Base-by-base conservation (phyloP, 2,113 vertebrate genomes). In the Saccopteryx bilineata region DNA sequence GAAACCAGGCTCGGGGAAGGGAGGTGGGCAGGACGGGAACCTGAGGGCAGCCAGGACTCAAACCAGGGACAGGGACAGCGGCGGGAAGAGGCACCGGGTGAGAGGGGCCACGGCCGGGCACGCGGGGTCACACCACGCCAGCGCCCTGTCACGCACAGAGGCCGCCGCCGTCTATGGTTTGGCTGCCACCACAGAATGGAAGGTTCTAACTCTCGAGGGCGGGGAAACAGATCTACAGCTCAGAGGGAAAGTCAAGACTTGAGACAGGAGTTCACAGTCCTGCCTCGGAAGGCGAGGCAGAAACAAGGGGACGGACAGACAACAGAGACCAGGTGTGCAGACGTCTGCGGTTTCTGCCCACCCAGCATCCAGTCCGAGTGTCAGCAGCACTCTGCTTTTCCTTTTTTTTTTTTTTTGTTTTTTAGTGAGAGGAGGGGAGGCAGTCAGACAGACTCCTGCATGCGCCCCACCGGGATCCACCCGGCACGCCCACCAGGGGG, bases 281-380 rank as follows among this genome's bases (percentile, higher is more conserved):
- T 54, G 23, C 54, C 39, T 31, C 4, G 68, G 74, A 54, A 72
- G 50, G 58, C 17, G 7, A 66, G 52, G 23, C 28, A 63, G 48
- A 69, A 93, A 50, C 52, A 33, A 31, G 5, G 17, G 76, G 72
- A 52, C 9, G 75, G 68, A 26, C 58, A 12, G 7, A 68, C 13
- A 56, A 69, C 14, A 5, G 58, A 39, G 54, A 3, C 1, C 11
- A 0, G 4, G 18, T 13, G 39, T 18, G 9, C 0, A 33, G 71
- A 8, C 39, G 52, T 10, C 17, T 6, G 6, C 14, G 63, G 23
- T 11, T 65, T 63, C n/a, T 23, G 46, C 19, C 74, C 50, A 7
- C 10, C 11, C 31, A 17, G 10, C 26, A 4, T 9, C 26, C 4
- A 39, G 13, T 58, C 58, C 54, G 10, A 23, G 3, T 24, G 24